Evolutionary conservation across 2,113 vertebrate species (phyloP), one percentile per base, ranked within the genome.

Genomic region (Acanthochromis polyacanthus): DNA sequence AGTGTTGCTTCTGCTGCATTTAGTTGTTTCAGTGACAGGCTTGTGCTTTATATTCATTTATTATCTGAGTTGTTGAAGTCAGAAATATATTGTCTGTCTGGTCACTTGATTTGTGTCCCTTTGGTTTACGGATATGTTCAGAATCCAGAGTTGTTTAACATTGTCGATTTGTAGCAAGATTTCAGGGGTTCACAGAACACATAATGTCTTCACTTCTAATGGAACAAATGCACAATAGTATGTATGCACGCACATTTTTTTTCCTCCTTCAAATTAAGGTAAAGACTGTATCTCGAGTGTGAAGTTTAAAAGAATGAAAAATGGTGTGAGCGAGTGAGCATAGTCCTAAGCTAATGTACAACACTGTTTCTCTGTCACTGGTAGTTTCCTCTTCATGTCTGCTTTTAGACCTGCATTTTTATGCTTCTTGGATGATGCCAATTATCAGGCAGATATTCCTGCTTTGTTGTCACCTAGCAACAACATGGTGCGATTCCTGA

Each of bases 121-220:
- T 36, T 58, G 7, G 8, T 68, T 74, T 20, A 30, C 59, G 11
- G 61, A 51, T 51, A 52, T 59, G 61, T 20, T 45, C 51, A 43
- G 19, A 51, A 9, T 11, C 22, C 11, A 7, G 2, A 30, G 19
- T 11, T 58, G 40, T 50, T 15, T 61, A 2, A 36, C 16, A 40
- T 52, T 14, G 10, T 20, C 45, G 4, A 15, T 46, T 14, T 15
- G 46, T 19, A 3, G 46, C 46, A 36, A 8, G 32, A 36, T 36
- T 10, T 36, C 9, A 36, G 32, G 32, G 32, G 32, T 36, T 36
- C 9, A 36, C 17, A 48, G 19, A 25, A 25, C 3, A 17, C 17
- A 48, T 19, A 48, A 48, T 48, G 5, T 48, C 17, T 3, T 17
- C 2, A 4, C 1, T 16, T 15, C 7, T 19, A 17, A 19, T 15